Conservation (phyloP, 2,797 vertebrate genomes). For the Cuniculus paca region DNA sequence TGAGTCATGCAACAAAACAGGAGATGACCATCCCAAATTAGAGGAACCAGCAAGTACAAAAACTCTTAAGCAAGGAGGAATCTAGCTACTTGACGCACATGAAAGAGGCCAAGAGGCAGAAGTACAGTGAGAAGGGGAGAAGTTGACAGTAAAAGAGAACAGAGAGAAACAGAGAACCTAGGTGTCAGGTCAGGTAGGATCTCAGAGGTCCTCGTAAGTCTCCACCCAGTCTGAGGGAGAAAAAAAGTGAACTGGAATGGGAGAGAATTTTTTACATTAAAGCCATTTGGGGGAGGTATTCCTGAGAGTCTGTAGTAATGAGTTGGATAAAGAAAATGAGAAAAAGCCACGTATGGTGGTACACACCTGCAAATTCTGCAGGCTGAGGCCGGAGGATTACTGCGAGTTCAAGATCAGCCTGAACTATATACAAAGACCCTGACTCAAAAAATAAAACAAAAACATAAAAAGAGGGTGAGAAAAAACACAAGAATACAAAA, state of each 20-base stretch:
- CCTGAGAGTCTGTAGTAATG: neutral
- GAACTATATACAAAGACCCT: neutral
- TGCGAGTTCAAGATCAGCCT: neutral
- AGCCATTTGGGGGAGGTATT: neutral
- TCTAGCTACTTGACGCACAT: neutral
- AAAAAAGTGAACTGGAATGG: neutral
- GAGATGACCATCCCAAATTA: neutral
- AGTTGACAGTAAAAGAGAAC: neutral
- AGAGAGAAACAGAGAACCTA: neutral
- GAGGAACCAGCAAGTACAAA: neutral
- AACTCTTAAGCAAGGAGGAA: neutral
- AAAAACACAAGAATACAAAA: neutral
- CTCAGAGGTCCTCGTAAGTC: neutral
- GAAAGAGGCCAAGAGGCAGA: neutral
- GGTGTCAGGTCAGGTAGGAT: neutral
- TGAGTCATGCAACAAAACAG: neutral
- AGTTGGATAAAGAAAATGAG: neutral
- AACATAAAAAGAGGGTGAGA: neutral
- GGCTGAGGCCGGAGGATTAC: neutral
- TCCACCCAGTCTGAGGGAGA: neutral
- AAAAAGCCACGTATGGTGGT: neutral
- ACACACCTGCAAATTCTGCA: neutral
- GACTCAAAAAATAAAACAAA: neutral
- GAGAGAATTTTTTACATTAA: neutral
- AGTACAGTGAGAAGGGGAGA: neutral